These are phyloP conservation scores for Nasonia vitripennis DNA, from an alignment of 1,140 invertebrate species.

Conservation along the genomic window DNA sequence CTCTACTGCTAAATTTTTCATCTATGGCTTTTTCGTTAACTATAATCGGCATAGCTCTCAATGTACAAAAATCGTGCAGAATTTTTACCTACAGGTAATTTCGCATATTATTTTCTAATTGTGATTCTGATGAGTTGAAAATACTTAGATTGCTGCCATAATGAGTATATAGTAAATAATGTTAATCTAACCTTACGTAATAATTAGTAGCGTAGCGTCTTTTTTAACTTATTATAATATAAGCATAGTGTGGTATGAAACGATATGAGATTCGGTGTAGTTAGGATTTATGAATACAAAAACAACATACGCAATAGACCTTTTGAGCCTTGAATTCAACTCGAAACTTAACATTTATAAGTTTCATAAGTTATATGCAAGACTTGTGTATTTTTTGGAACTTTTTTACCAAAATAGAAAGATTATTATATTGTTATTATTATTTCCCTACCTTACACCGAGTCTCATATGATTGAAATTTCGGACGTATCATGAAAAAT, in stretches of 20 bases:
- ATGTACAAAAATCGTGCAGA: slow-evolving; percentile 14
- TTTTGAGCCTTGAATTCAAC: too few species aligned
- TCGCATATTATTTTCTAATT: not conserved
- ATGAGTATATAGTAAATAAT: not conserved
- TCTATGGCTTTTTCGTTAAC: not conserved
- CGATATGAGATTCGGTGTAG: not conserved
- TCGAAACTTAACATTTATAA: too few species aligned
- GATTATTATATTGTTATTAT: too few species aligned
- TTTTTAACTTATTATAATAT: not conserved
- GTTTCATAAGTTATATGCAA: too few species aligned
- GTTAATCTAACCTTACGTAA: not conserved
- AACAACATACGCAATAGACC: too few species aligned
- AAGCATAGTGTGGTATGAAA: not conserved
- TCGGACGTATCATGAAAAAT: too few species aligned
- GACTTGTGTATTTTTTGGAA: too few species aligned
- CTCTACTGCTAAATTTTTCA: slow-evolving; percentile 24
- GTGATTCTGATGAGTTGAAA: not conserved
- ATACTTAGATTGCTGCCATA: not conserved
- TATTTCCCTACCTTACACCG: too few species aligned
- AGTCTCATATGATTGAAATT: too few species aligned
- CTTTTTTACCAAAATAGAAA: too few species aligned
- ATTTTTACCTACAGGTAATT: not conserved
- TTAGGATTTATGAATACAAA: too few species aligned
- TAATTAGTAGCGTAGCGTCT: slow-evolving; percentile 12
- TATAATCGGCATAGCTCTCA: not conserved